Percentiles rank a stretch among this genome's conserved stretches.
phyloP scores from a whole-genome alignment of 92 coral and sea anemone species.

The Parazoanthus atlanticus region DNA sequence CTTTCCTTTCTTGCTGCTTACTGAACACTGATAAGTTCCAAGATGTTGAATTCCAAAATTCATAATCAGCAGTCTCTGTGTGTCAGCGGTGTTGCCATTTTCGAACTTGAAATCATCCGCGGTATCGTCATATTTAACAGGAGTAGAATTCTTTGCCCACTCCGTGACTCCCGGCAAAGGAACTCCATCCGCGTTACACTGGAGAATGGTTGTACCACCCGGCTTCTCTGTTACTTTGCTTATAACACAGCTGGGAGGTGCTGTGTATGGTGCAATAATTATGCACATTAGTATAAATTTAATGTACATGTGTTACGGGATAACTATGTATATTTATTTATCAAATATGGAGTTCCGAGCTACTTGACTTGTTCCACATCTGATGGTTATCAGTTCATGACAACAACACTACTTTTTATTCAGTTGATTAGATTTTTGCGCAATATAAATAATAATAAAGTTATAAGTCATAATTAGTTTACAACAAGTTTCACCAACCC shows the following conservation, averaged over 20 bases:
- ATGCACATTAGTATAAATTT: not conserved
- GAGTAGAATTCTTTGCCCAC: slow-evolving; percentile 61
- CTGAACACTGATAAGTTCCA: slow-evolving; percentile 72
- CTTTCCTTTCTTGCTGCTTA: slow-evolving; percentile 46
- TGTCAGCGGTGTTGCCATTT: slow-evolving; percentile 37
- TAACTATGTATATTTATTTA: too few relatives aligned
- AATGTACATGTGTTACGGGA: too few relatives aligned
- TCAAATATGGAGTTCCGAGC: too few relatives aligned
- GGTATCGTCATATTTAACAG: not conserved
- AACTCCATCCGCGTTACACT: slow-evolving; percentile 71
- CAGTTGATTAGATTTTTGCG: too few relatives aligned
- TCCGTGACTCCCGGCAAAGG: slow-evolving; percentile 69
- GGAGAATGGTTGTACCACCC: slow-evolving; percentile 56
- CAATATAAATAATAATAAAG: too few relatives aligned
- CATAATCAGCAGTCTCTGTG: slow-evolving; percentile 52
- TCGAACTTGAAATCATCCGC: slow-evolving; percentile 48
- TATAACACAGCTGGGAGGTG: slow-evolving; percentile 66
- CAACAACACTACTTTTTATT: too few relatives aligned
- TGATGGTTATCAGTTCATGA: too few relatives aligned
- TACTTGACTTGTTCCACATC: too few relatives aligned
- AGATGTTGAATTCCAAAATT: slow-evolving; percentile 71
- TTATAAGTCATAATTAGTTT: too few relatives aligned
- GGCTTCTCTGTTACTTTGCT: slow-evolving; percentile 39
- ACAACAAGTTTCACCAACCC: too few relatives aligned
- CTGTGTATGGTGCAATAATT: slow-evolving; percentile 22